Percentiles rank a stretch among this genome's conserved stretches.
phyloP scores from a whole-genome alignment of 2,888 invertebrate species.

The Caradrina kadenii region DNA sequence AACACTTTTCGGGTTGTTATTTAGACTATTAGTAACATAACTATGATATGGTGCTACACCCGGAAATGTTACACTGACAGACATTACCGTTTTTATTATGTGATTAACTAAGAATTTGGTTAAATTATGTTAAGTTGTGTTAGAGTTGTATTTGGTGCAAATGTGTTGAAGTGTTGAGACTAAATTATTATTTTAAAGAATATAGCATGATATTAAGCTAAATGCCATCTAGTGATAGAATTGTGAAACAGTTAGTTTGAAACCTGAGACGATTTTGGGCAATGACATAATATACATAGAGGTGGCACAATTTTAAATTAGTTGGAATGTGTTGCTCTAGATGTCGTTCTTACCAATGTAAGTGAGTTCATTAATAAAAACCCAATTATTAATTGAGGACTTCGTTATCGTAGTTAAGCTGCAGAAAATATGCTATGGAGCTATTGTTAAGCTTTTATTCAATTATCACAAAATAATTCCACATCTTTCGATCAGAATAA shows the following conservation, averaged over 20 bases:
- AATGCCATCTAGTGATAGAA: conserved; percentile 46
- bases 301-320: neutral
- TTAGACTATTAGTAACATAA: conserved; percentile 42
- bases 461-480: too few relatives aligned
- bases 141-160: conserved; percentile 10
- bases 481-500: too few relatives aligned
- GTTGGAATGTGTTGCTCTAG: conserved; percentile 19
- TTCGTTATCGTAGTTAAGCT: neutral
- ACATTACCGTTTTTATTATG: conserved; percentile 57
- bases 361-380: neutral
- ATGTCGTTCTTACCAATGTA: conserved; percentile 36
- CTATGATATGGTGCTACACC: conserved; percentile 35
- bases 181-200: neutral
- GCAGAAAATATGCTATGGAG: neutral
- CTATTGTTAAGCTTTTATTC: too few relatives aligned
- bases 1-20: conserved; percentile 54
- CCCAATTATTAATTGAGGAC: conserved; percentile 1
- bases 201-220: neutral
- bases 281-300: neutral
- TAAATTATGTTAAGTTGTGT: conserved; percentile 19
- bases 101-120: conserved; percentile 22
- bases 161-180: neutral
- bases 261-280: neutral
- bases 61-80: conserved; percentile 49
- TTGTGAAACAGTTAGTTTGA: conserved; percentile 19